Evolutionary conservation across 1,140 invertebrate species (phyloP), one percentile per base, ranked within the genome.

Genomic region (Drosophila serrata): DNA sequence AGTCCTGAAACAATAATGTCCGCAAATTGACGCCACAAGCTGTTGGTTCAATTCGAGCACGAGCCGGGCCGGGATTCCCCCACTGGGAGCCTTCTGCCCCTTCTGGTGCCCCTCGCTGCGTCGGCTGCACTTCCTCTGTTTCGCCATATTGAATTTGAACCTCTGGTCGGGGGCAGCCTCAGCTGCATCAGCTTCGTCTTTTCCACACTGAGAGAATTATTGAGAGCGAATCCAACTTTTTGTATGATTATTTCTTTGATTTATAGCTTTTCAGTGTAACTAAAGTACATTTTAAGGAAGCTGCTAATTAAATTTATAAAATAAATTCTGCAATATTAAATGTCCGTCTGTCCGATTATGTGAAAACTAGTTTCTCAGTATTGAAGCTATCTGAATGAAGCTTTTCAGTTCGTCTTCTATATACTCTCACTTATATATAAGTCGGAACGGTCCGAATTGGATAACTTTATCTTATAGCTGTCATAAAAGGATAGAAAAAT

Each of bases 1-100:
- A 90, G 84, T 85, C 85, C 78, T 88, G 85, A 90, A 90, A 88
- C 85, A 88, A 88, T 88, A 88, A 88, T 90, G 85, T 88, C 85
- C 85, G 80, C 85, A 88, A 88, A 88, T 88, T 88, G 85, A 85
- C 81, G 85, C 85, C 85, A 88, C 85, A 90, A 88, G 85, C 85
- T 88, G 85, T 90, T 88, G 85, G 85, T 79, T 88, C 86, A 78
- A 85, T 69, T 77, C 43, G 77, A 81, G 65, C 63, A 49, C 39
- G 45, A n/a, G n/a, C n/a, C 1, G 8, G 24, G 8, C 15, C 15
- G n/a, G n/a, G n/a, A n/a, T 0, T 11, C 4, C 24, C 9, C n/a
- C 9, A 8, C 45, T 13, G 4, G 24, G 15, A 27, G 45, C 13
- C 24, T 0, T 15, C 27, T 35, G 29, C 13, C 43, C 17, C 31